Conservation (phyloP, 2,797 vertebrate genomes). For the Karalla daura region DNA sequence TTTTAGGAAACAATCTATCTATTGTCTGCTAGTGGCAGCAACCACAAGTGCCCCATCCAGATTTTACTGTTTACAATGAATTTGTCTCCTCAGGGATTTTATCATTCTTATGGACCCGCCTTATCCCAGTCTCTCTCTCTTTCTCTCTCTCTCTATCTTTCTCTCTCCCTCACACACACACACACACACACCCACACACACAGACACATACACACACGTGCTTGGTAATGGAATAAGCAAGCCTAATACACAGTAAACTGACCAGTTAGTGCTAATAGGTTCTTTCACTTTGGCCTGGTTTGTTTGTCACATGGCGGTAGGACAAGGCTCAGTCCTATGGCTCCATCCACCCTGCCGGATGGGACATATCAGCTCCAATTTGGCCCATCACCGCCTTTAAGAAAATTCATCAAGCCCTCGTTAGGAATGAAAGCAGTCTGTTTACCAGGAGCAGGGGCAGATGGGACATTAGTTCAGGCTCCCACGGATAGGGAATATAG, state of each 20-base stretch:
- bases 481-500: constrained; percentile 66
- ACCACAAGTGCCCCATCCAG: constrained; percentile 38
- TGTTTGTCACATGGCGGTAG: constrained; percentile 80
- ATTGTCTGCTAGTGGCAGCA: constrained; percentile 48
- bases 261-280: constrained; percentile 78
- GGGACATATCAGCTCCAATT: constrained; percentile 85
- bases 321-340: constrained; percentile 79
- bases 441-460: constrained; percentile 74
- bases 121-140: constrained; percentile 6
- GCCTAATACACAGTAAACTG: constrained; percentile 75
- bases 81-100: constrained; percentile 47
- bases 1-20: constrained; percentile 36
- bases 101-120: constrained; percentile 31
- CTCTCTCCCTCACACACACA: too few relatives aligned
- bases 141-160: too few relatives aligned
- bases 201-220: constrained; percentile 45
- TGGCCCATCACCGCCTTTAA: constrained; percentile 76
- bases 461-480: constrained; percentile 77
- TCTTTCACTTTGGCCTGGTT: constrained; percentile 77
- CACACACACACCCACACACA: constrained; percentile 6
- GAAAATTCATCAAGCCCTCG: constrained; percentile 83
- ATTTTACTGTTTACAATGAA: constrained; percentile 32
- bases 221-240: constrained; percentile 74
- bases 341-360: constrained; percentile 70
- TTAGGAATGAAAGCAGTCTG: constrained; percentile 81